Percentiles rank a stretch among this genome's conserved stretches.
These are phyloP conservation scores for Hermetia illucens DNA, from an alignment of 1,140 invertebrate genomes.

Conservation along the genomic window DNA sequence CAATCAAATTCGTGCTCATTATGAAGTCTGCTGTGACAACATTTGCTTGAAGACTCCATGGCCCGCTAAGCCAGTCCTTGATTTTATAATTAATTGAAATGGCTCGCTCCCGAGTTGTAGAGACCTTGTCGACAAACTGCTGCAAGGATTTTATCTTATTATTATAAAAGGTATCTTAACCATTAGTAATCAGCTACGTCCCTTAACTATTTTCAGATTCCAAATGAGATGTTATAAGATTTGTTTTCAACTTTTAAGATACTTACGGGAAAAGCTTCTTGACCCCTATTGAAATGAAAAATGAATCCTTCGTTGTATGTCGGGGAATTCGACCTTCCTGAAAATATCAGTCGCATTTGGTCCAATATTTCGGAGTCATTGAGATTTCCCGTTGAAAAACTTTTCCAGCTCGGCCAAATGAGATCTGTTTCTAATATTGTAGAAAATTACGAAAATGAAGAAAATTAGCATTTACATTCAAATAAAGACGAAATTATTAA, in stretches of 20 bases:
- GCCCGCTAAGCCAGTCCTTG: constrained; percentile 18
- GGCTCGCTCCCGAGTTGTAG: constrained; percentile 21
- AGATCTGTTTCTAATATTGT: constrained; percentile 15
- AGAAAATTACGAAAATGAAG: neutral
- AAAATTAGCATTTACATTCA: too few species aligned
- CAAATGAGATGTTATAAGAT: too few species aligned
- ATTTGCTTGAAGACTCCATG: constrained; percentile 37
- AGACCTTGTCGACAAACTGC: too few species aligned
- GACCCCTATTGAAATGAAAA: constrained; percentile 8
- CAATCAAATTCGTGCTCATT: constrained; percentile 41
- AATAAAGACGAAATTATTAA: too few species aligned
- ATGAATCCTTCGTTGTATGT: constrained; percentile 24
- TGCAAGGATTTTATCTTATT: too few species aligned
- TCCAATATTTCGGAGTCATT: constrained; percentile 20
- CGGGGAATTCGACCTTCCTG: constrained; percentile 15
- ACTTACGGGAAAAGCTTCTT: too few species aligned
- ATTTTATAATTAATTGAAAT: constrained; percentile 19
- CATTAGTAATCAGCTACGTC: too few species aligned
- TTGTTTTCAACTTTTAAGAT: too few species aligned
- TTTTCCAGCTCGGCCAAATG: constrained; percentile 20
- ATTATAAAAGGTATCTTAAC: too few species aligned
- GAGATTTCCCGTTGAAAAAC: constrained; percentile 21
- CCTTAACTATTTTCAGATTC: too few species aligned
- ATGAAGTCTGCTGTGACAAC: constrained; percentile 45
- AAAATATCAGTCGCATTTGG: constrained; percentile 24